Percentiles rank a stretch among this genome's conserved stretches.
Conservation (phyloP, 2,888 invertebrate species). For the Dilophus febrilis region DNA sequence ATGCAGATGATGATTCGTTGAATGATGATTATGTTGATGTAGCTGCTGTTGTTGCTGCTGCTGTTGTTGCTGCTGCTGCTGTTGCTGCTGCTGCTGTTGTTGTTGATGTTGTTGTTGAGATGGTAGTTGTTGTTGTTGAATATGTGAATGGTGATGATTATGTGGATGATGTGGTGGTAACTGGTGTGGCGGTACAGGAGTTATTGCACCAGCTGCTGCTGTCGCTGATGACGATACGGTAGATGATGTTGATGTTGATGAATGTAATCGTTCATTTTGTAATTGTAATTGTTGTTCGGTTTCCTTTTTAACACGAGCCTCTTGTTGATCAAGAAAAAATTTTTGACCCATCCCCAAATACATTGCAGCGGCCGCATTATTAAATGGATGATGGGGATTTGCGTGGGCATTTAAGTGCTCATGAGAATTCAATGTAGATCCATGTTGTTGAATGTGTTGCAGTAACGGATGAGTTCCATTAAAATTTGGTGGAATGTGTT, state of each 20-base stretch:
- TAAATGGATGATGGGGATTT: slow-evolving; percentile 41
- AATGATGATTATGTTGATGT: slow-evolving; percentile 13
- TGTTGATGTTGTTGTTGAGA: slow-evolving; percentile 28
- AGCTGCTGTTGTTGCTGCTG: slow-evolving; percentile 27
- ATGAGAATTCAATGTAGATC: slow-evolving; percentile 14
- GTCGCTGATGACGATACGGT: slow-evolving; percentile 38
- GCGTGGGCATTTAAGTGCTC: slow-evolving; percentile 24
- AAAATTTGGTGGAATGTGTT: slow-evolving; percentile 40
- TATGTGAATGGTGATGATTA: slow-evolving; percentile 35
- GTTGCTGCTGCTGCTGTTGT: slow-evolving; percentile 22
- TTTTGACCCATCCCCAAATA: slow-evolving; percentile 64
- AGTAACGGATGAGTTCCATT: slow-evolving; percentile 39
- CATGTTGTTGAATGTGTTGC: slow-evolving; percentile 34
- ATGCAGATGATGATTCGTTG: slow-evolving; percentile 27
- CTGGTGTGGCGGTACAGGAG: slow-evolving; percentile 33
- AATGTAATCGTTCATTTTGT: slow-evolving; percentile 34
- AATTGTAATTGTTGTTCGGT: slow-evolving; percentile 40
- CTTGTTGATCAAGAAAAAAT: slow-evolving; percentile 63
- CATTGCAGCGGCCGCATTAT: slow-evolving; percentile 49
- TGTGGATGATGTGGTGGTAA: slow-evolving; percentile 33
- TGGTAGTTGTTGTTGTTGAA: slow-evolving; percentile 39
- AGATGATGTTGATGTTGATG: slow-evolving; percentile 34
- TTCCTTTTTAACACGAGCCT: slow-evolving; percentile 53
- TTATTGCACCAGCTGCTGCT: slow-evolving; percentile 30
- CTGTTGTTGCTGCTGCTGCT: slow-evolving; percentile 27